Evolutionary conservation across 1,140 invertebrate genomes (phyloP).

Genomic region (Copidosoma floridanum): DNA sequence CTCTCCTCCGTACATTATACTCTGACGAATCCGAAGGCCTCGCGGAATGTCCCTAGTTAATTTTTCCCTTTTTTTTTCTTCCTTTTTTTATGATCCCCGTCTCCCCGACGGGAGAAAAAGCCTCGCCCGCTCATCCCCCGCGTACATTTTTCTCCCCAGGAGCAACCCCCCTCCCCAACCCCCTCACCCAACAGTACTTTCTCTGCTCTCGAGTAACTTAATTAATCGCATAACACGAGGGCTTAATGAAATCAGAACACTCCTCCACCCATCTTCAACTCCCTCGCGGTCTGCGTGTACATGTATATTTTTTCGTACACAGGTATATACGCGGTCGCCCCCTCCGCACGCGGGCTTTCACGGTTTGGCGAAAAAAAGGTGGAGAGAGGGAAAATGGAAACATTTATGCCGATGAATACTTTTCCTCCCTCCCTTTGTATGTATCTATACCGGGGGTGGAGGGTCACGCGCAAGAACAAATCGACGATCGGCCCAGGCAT

Average conservation of each 20-base stretch:
- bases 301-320: neutral
- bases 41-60: conserved; percentile 50
- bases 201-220: conserved; percentile 49
- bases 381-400: conserved; percentile 45
- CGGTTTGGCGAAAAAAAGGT: conserved; percentile 1
- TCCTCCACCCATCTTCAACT: conserved; percentile 30
- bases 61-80: conserved; percentile 39
- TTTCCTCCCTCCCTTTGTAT: conserved; percentile 35
- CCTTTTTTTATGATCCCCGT: neutral
- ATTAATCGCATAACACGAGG: conserved; percentile 58
- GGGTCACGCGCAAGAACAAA: conserved; percentile 4
- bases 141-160: conserved; percentile 54
- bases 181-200: conserved; percentile 36
- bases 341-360: conserved; percentile 25
- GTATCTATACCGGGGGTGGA: no score
- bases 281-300: conserved; percentile 27
- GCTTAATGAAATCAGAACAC: conserved; percentile 57
- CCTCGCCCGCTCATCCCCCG: conserved; percentile 35
- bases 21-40: conserved; percentile 19
- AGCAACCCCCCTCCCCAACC: conserved; percentile 34
- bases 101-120: neutral
- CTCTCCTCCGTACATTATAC: no score
- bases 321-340: conserved; percentile 36
- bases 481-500: neutral
- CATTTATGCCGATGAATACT: conserved; percentile 53